Base-by-base conservation (phyloP, 2,888 invertebrate genomes). In the Tenthredo amoena region DNA sequence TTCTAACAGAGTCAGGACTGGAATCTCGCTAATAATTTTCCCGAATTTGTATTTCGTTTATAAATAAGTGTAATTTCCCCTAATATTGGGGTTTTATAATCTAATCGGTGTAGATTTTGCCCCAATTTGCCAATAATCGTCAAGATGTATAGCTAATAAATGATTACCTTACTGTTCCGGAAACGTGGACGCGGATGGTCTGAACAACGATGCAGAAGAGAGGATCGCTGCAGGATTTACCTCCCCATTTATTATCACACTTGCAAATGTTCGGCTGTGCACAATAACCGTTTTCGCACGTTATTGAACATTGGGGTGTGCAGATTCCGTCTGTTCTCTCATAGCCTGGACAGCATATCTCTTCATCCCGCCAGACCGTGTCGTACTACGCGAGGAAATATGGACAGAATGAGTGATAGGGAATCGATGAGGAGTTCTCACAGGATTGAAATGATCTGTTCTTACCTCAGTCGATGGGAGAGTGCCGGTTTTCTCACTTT, bases 231-330 rank as follows among this genome's bases (percentile, higher is more conserved):
- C 92, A 92, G 18, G 85, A 71, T 2, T 37, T 21, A 0, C 91
- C 92, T 0, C 47, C 76, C 92, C 91, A 92, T 18, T 91, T 92
- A n/a, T 88, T 87, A 21, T 21, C 34, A 62, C 92, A 92, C 1
- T 82, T 18, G 50, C 90, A 90, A 43, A n/a, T 47, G 1, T 37
- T 37, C 34, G 43, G 31, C n/a, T 50, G 9, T 4, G 58, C 58
- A 58, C 58, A 58, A 34, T 37, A 2, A 7, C 79, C 79, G n/a
- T 79, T 50, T 15, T 15, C 5, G 37, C 55, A 55, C 26, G 15
- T 43, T 5, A n/a, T n/a, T 37, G 37, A 40, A 58, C 79, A 79
- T 9, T 26, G 10, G 15, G 65, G 21, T 1, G 37, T 40, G 65
- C 62, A 65, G 21, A 6, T 65, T 21, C 79, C 79, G n/a, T 9